phyloP scores from a whole-genome alignment of 2,888 invertebrate species.

The Dioctria rufipes region DNA sequence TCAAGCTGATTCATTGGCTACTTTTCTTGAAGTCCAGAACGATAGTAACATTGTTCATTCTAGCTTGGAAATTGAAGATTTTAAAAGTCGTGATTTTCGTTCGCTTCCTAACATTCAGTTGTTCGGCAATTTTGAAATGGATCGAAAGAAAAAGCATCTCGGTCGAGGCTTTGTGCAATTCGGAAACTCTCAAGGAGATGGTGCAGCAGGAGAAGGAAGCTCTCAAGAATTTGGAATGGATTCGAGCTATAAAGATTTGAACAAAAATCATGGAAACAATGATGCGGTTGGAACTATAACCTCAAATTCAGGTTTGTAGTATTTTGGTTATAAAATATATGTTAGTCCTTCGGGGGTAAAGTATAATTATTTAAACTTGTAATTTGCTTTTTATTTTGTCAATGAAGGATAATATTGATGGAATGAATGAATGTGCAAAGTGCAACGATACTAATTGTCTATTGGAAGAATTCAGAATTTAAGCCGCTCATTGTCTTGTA shows the following conservation, averaged over 20 bases:
- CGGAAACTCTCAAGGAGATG: background rate
- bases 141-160: background rate
- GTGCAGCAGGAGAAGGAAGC: constrained; percentile 15
- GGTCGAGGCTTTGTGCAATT: background rate
- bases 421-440: no score
- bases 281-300: constrained; percentile 44
- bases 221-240: constrained; percentile 9
- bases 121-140: constrained; percentile 20
- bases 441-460: no score
- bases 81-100: background rate
- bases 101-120: constrained; percentile 15
- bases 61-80: background rate
- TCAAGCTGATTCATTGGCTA: constrained; percentile 2
- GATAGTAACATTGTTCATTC: background rate
- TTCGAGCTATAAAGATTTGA: constrained; percentile 46
- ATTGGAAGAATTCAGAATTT: no score
- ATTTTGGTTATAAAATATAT: background rate
- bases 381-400: no score
- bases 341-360: no score
- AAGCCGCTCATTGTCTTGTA: no score
- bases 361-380: no score
- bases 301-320: constrained; percentile 44
- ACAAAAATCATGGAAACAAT: constrained; percentile 38
- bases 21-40: background rate
- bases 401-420: no score